These are phyloP conservation scores for Euplexia lucipara DNA, from an alignment of 2,888 invertebrate genomes.

Conservation along the genomic window DNA sequence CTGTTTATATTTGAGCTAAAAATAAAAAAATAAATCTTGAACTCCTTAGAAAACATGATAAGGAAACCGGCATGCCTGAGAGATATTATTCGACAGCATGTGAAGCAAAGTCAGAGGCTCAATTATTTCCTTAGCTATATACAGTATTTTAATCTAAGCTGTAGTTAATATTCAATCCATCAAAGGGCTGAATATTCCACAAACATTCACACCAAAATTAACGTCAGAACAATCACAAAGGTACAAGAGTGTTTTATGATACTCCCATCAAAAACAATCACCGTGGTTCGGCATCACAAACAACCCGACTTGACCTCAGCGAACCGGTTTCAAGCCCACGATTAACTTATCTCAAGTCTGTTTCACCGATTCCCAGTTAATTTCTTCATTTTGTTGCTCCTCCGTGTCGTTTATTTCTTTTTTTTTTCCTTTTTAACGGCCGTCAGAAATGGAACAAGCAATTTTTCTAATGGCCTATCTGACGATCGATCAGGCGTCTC, in stretches of 20 bases:
- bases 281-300: conserved; percentile 73
- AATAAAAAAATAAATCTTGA: no score
- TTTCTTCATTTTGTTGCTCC: conserved; percentile 87
- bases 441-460: conserved; percentile 79
- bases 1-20: conserved; percentile 6
- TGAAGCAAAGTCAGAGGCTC: no score
- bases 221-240: conserved; percentile 59
- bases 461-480: conserved; percentile 86
- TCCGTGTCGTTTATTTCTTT: conserved; percentile 71
- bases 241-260: conserved; percentile 63
- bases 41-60: no score
- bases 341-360: conserved; percentile 86
- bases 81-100: no score
- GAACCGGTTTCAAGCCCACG: conserved; percentile 79
- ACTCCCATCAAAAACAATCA: conserved; percentile 73
- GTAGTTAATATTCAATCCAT: conserved; percentile 1
- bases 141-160: fast-evolving
- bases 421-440: conserved; percentile 65
- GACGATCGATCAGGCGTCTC: conserved; percentile 63
- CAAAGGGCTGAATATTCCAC: not conserved
- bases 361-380: conserved; percentile 87
- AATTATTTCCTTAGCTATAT: not conserved
- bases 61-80: no score
- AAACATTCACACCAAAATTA: conserved; percentile 48
- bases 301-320: conserved; percentile 75